Evolutionary conservation across 2,888 invertebrate species (phyloP), one percentile per base, ranked within the genome.

Genomic region (Eupithecia tripunctaria): DNA sequence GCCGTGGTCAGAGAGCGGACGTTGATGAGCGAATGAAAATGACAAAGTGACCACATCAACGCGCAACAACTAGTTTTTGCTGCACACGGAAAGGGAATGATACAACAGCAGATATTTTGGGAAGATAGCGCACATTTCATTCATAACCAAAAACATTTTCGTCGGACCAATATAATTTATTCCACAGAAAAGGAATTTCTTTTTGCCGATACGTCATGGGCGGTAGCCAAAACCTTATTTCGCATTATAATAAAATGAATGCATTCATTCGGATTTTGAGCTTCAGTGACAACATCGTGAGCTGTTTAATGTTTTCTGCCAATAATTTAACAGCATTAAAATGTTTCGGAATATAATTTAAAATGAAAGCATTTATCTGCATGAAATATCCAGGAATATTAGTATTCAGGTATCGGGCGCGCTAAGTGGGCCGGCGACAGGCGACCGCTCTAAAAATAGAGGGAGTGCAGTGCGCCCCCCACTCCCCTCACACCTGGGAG

Each of bases 11-110:
- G 84, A 85, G 86, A 85, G 84, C 80, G 82, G 84, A 78, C 80
- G 79, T 81, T 81, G 84, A 87, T 82, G 83, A 84, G 82, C 80
- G 82, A 82, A 83, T 84, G 83, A 87, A 84, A 84, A 84, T 87
- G 88, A 88, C 86, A 81, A 84, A 88, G 88, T 82, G 85, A 82
- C 83, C 84, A 79, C 80, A 80, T 78, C 77, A 77, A 78, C 79
- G 21, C 21, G 62, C 29, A 7, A 32, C n/a, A 36, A 64, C 64
- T 36, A 64, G 38, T 41, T 64, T 64, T 38, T 25, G 21, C 29
- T 21, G 1, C n/a, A 56, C 56, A 14, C 25, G 56, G 12, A 56
- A 56, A 56, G 12, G 56, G 25, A 21, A 25, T 56, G 14, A 25
- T 25, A n/a, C 18, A 43, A 43, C 7, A 43, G n/a, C n/a, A 7